Evolutionary conservation across 2,113 vertebrate genomes (phyloP).

Genomic region (Lampris megalopsis): DNA sequence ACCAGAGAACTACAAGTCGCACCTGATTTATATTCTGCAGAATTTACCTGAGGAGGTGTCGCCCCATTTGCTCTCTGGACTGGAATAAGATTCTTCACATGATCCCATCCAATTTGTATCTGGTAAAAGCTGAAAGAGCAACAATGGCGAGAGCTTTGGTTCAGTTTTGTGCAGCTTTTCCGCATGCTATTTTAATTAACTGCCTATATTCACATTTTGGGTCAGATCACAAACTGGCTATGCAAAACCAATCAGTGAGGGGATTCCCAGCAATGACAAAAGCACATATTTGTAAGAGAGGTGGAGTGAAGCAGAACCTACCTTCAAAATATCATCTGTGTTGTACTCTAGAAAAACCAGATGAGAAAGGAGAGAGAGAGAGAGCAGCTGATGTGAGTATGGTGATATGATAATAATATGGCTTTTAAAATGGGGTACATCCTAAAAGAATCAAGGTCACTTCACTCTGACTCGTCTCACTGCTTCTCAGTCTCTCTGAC

Average conservation of each 20-base stretch:
- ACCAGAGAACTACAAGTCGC: neutral
- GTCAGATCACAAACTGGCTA: conserved; percentile 24
- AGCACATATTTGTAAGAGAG: conserved; percentile 30
- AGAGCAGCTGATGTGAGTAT: conserved; percentile 10
- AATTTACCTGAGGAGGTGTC: conserved; percentile 81
- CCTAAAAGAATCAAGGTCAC: neutral
- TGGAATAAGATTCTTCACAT: conserved; percentile 59
- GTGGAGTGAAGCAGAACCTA: conserved; percentile 53
- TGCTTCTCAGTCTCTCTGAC: too few relatives aligned
- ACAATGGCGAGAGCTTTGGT: conserved; percentile 59
- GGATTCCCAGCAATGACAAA: conserved; percentile 77
- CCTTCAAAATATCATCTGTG: conserved; percentile 72
- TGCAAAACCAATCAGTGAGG: conserved; percentile 60
- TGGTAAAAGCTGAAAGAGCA: conserved; percentile 77
- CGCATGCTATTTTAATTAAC: neutral
- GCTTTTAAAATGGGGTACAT: neutral
- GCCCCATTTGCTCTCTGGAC: conserved; percentile 80
- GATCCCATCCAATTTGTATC: conserved; percentile 64
- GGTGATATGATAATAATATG: neutral
- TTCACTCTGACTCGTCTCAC: too few relatives aligned
- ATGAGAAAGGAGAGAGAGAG: conserved; percentile 17
- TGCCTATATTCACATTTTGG: conserved; percentile 2
- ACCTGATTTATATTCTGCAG: neutral
- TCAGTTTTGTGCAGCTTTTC: conserved; percentile 32
- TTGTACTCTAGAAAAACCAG: conserved; percentile 42